Evolutionary conservation across 2,888 invertebrate species (phyloP), one percentile per base, ranked within the genome.

Genomic region (Torymus tubicola): DNA sequence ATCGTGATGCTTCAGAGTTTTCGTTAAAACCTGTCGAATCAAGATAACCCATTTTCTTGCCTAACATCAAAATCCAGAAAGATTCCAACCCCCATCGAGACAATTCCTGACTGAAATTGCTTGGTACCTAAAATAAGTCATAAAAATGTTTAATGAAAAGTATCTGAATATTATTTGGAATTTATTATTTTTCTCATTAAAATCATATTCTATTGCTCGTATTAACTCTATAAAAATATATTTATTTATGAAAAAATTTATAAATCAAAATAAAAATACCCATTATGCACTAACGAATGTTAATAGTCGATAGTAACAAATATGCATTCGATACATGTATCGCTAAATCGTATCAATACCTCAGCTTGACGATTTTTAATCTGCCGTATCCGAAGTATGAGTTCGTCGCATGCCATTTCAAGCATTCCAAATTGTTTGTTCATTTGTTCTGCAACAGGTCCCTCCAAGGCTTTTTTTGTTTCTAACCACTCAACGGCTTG

Each of bases 351-450:
- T 53, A 74, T 70, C 16, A 31, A 90, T 63, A 95, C 92, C 89
- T 95, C 94, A 76, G 94, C 93, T 86, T 94, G 94, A 78, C 93
- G 92, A 87, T 94, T 94, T 64, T 94, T 92, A 42, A 93, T 89
- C 67, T 90, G 91, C 81, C 92, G 91, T 69, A 94, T 90, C 86
- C 93, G 93, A 58, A 86, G 86, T 1, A 91, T 82, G 52, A 93
- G 88, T 65, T 92, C 91, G 50, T 91, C 91, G 81, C 91, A 91
- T 12, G 90, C 88, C 14, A 86, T 85, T 58, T 91, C 90, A 18
- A 92, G 85, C 65, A 89, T 88, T n/a, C 86, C 86, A 57, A 88
- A 84, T 24, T 85, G 87, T 50, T 84, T 84, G 1, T 83, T 85
- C 1, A 87, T 88, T 21, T 93, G 92, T 53, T 92, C 87, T 13